These are phyloP conservation scores for Drosophila elegans DNA, from an alignment of 1,140 invertebrate species.

Conservation along the genomic window DNA sequence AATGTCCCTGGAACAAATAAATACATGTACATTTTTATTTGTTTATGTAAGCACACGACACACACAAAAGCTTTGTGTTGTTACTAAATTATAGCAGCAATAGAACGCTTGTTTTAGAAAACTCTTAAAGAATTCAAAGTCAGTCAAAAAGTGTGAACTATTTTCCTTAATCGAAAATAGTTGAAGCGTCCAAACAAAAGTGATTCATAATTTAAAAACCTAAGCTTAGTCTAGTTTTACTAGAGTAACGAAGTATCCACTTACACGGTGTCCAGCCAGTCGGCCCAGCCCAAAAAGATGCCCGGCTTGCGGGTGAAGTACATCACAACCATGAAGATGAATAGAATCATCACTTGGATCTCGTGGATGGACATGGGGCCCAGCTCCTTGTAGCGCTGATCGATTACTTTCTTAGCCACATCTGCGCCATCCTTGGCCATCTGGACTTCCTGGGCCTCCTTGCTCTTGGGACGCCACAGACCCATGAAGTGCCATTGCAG, in stretches of 20 bases:
- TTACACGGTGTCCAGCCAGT: conserved; percentile 56
- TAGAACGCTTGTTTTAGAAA: no score
- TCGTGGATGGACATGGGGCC: conserved; percentile 94
- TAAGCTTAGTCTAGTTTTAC: no score
- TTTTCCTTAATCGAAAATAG: background rate
- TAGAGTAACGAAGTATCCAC: conserved; percentile 9
- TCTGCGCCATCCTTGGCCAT: conserved; percentile 87
- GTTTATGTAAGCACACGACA: no score
- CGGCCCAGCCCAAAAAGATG: conserved; percentile 78
- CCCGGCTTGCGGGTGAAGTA: conserved; percentile 95
- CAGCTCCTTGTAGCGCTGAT: conserved; percentile 90
- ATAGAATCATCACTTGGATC: conserved; percentile 90
- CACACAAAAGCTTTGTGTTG: no score
- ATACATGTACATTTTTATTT: background rate
- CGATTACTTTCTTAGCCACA: conserved; percentile 89
- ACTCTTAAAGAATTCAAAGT: no score
- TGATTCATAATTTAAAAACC: background rate
- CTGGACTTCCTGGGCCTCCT: conserved; percentile 86
- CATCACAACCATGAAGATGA: conserved; percentile 91
- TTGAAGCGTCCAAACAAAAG: background rate
- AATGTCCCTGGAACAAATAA: conserved; percentile 86
- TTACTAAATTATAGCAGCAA: no score
- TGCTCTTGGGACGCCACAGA: conserved; percentile 88
- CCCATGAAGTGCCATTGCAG: conserved; percentile 92
- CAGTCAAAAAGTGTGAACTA: no score